Base-by-base conservation (phyloP, 2,888 invertebrate species). In the Omphaloscelis lunosa region DNA sequence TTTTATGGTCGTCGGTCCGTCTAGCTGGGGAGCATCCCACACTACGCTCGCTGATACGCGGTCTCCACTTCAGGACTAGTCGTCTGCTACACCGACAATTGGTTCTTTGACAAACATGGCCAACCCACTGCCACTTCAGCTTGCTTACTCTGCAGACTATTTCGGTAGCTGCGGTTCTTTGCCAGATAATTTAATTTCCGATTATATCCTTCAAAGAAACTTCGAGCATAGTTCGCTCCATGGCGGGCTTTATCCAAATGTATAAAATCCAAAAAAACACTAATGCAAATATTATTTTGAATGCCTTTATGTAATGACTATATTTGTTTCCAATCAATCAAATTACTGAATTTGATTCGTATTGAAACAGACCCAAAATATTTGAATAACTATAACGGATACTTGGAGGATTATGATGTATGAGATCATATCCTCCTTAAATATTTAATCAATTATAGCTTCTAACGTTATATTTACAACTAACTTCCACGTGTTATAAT, bases 361-460 rank as follows among this genome's bases (percentile, higher is more conserved):
- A n/a, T n/a, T n/a, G n/a, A 34, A 34, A 34, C 34, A 34, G 2
- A n/a, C 53, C 2, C 2, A 48, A 53, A 34, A 9, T 7, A 34
- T 51, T 23, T 23, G 4, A 48, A 41, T 29, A 56, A 17, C 2
- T 15, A 53, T 15, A 74, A 0, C 7, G 34, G 75, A 74, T 85
- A 3, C 34, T 34, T 34, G 3, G 34, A 34, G 34, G 34, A 34
- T 34, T 34, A 34, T 34, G 34, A 34, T 34, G 34, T 34, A 5
- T 34, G 34, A 34, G 4, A 34, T 34, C 34, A 34, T 34, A 34
- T 34, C 34, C 5, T 34, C 2, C 2, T 51, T 66, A 65, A 45
- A n/a, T 69, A 69, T 77, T 77, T 86, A 67, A 86, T 83, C 86
- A 61, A 72, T 86, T 59, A 62, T 67, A 15, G 29, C n/a, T 72